Base-by-base conservation (phyloP, 2,888 invertebrate genomes). In the Nysson spinosus region DNA sequence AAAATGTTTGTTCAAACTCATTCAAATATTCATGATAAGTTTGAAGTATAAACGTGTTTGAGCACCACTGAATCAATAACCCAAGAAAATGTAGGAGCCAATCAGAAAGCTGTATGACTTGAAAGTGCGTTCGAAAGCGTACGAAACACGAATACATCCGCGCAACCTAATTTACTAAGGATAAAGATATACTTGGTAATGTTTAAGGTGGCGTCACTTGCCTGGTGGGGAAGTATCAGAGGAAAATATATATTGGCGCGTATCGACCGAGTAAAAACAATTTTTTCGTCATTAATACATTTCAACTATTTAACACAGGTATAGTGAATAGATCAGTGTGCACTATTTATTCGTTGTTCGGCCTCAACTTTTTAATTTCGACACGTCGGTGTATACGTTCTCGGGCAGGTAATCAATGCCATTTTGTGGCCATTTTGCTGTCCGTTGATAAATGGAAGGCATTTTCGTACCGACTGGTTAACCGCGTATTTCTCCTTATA, bases 361-460 rank as follows among this genome's bases (percentile, higher is more conserved):
- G 4, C n/a, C 7, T 3, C 4, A 26, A 19, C 9, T 11, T 22
- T 43, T 34, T 30, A 20, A 14, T 51, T 40, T 49, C 20, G 35
- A 14, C 30, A 35, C 12, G 14, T 35, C 57, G 37, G 19, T 30
- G 39, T 56, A 52, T 44, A 58, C 32, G 37, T 62, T 71, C 49
- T 30, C 26, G 37, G 14, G 51, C 34, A 49, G 30, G 63, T 63
- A 56, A 64, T 69, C 62, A 20, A 46, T 65, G 47, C 55, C 51
- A 49, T 54, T 60, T 26, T 76, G 83, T 82, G 79, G 87, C 87
- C 87, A 87, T 87, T 84, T 87, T 87, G 86, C 85, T 86, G 68
- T 85, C 87, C 86, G 87, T 87, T 87, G 87, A 87, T 87, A 87
- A 87, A 85, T 85, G 72, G 79, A 80, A 76, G 80, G 75, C 80